Base-by-base conservation (phyloP, 2,113 vertebrate genomes). In the Brachyhypopomus occidentalis region DNA sequence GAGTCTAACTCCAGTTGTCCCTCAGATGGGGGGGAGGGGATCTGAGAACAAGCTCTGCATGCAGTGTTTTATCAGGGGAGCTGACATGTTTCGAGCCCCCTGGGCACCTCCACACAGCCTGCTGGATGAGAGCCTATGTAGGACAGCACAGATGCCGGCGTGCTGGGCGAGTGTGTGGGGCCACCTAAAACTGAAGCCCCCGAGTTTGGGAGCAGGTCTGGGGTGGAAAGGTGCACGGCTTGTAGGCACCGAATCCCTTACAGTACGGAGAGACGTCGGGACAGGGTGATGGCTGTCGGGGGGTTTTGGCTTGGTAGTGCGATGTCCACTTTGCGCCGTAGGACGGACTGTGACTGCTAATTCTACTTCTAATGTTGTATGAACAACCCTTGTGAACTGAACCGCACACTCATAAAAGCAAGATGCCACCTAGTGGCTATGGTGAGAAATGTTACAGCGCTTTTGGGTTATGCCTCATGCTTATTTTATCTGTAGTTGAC, bases 1-100 rank as follows among this genome's bases (percentile, higher is more conserved):
- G n/a, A 52, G 67, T 48, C 56, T 84, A 81, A 78, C 71, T 67
- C 30, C 73, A 70, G 69, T 77, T 27, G 78, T 66, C 41, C 25
- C 22, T 63, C 30, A 75, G 81, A 60, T 45, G 67, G 41, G 77
- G 12, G 45, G 45, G 45, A 11, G 45, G 45, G 66, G 64, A 70
- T 77, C 59, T 74, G 63, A 71, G 71, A 56, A 63, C 41, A 23
- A 38, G 30, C 72, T 85, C 77, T 86, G 89, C 88, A 86, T 89
- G 90, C 89, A 88, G 86, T 86, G 90, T 58, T 84, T 88, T 58
- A 88, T 91, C 91, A 88, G 38, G 92, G 91, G 92, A 91, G 89
- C 90, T 91, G 91, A 93, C 92, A 92, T 90, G 92, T 87, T 92
- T 94, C 87, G 89, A 79, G 90, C 86, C 90, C 90, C 90, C 86